These are phyloP conservation scores for Hylaea fasciaria DNA, from an alignment of 2,888 invertebrate genomes.

Conservation along the genomic window DNA sequence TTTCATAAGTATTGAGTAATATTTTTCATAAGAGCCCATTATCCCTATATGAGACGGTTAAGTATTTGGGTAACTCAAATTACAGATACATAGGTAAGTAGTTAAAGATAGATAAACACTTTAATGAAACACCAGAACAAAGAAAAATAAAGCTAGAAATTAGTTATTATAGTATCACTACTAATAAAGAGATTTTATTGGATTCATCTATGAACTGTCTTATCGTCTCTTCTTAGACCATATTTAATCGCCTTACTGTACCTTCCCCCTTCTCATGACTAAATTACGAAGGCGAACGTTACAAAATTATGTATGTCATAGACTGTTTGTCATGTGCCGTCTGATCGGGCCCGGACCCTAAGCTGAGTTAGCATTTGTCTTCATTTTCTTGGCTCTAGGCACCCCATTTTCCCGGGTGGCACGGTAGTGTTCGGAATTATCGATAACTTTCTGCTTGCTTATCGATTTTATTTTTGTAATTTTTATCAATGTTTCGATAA, in stretches of 20 bases:
- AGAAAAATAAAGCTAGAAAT: too few species aligned
- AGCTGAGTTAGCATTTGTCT: conserved; percentile 78
- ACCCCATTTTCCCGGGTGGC: conserved; percentile 23
- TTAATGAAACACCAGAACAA: too few species aligned
- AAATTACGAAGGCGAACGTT: conserved; percentile 69
- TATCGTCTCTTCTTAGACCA: neutral
- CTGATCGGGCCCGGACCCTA: conserved; percentile 74
- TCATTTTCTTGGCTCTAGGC: conserved; percentile 70
- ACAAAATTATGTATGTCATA: conserved; percentile 83
- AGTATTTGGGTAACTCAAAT: too few species aligned
- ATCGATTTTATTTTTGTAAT: neutral
- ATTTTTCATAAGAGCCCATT: too few species aligned
- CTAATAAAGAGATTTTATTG: too few species aligned
- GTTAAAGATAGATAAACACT: too few species aligned
- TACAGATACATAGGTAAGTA: too few species aligned
- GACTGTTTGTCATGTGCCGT: conserved; percentile 81
- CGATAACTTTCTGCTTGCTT: conserved; percentile 1
- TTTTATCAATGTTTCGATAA: too few species aligned
- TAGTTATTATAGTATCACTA: too few species aligned
- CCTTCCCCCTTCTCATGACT: conserved; percentile 64
- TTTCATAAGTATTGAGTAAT: too few species aligned
- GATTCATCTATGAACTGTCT: neutral
- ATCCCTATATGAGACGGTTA: too few species aligned
- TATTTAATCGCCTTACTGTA: conserved; percentile 4
- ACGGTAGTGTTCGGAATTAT: conserved; percentile 22